These are phyloP conservation scores for Telenomus remus DNA, from an alignment of 1,140 invertebrate species.

Conservation along the genomic window DNA sequence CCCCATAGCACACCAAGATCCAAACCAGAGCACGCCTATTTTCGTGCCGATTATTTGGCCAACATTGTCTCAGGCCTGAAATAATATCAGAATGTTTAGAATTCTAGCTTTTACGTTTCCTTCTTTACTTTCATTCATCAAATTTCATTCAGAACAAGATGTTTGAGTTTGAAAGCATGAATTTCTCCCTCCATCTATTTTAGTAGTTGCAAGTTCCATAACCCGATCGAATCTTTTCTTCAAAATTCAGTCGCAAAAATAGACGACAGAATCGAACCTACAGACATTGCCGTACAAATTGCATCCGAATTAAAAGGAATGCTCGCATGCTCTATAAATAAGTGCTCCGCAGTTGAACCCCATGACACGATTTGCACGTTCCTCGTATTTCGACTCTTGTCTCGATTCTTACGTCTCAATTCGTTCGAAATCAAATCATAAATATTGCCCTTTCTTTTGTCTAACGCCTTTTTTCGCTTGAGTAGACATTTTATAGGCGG, in stretches of 20 bases:
- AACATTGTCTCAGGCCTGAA: constrained; percentile 36
- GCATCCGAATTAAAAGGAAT: neutral
- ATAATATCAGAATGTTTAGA: constrained; percentile 13
- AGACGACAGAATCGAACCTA: neutral
- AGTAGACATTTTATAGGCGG: no score
- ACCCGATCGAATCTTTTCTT: no score
- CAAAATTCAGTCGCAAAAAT: no score
- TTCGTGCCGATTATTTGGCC: constrained; percentile 15
- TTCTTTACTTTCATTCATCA: no score
- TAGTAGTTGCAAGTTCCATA: no score
- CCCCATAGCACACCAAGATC: constrained; percentile 32
- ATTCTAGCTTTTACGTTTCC: neutral
- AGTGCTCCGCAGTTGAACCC: neutral
- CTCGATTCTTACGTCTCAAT: neutral
- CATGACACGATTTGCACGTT: neutral
- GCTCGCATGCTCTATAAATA: neutral
- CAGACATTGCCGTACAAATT: neutral
- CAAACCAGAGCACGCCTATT: constrained; percentile 34
- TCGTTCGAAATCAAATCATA: no score
- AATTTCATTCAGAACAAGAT: no score
- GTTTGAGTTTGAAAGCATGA: no score
- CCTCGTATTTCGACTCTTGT: neutral
- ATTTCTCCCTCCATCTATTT: no score
- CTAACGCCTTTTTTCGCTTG: no score
- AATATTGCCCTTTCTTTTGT: no score